Evolutionary conservation across 2,113 vertebrate genomes (phyloP), one percentile per base, ranked within the genome.

Genomic region (Eublepharis macularius): DNA sequence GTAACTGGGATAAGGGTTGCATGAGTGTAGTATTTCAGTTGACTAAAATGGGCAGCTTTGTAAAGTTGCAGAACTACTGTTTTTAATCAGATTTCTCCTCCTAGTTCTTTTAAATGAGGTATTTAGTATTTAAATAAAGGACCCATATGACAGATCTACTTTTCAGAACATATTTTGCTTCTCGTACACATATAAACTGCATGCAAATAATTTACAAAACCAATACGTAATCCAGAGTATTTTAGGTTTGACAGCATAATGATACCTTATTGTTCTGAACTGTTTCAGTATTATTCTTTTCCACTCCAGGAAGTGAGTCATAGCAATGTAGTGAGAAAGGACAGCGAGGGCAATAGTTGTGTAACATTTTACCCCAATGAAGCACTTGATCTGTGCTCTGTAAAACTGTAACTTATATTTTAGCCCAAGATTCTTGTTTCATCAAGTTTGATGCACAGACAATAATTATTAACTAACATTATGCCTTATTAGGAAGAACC

Each of bases 191-290:
- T 81, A 54, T 1, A 80, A 76, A 43, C 21, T 26, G 2, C 82
- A 66, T 87, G 26, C n/a, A 45, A 82, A 89, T 74, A 17, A 86
- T 9, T 34, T 78, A 87, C 14, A 14, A 19, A 69, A 2, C 78
- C 2, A 82, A 17, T 73, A 10, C 81, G 36, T 60, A 78, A 65
- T 49, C 85, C 82, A 80, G 43, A 54, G 72, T 1, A 63, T 74
- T 80, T 86, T 57, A 72, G 7, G 1, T 2, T 12, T 88, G 4
- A n/a, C 57, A 72, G 66, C n/a, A 88, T 57, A 26, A 85, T 82
- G 24, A 85, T 81, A 81, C 86, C 79, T 73, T 74, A 14, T 86
- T 86, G 41, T 90, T 83, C 65, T 78, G 29, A 93, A n/a, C 43
- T 11, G 86, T 34, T n/a, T 70, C 65, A 86, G 66, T 75, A 47